Base-by-base conservation (phyloP, 2,113 vertebrate species). In the Pimephales promelas region DNA sequence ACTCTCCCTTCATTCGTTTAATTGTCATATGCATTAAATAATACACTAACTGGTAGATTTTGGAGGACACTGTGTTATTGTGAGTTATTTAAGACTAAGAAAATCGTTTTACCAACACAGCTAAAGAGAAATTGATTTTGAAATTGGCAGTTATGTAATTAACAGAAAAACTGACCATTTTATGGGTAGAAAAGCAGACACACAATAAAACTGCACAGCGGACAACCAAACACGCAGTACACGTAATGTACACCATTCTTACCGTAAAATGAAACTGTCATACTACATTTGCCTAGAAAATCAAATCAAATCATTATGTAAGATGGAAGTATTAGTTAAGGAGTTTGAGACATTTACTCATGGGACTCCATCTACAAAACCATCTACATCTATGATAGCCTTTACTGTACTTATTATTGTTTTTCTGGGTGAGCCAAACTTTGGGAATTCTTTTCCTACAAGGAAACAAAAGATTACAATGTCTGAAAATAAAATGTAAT, bases 381-480 rank as follows among this genome's bases (percentile, higher is more conserved):
- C 47, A 31, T 78, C 22, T 61, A 26, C n/a, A 61, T 57, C 34
- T 78, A 3, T 43, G 31, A 78, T 9, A 14, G 16, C 14, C 16
- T 64, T 79, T 43, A 45, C 77, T 20, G 36, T 0, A 36, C 1
- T 20, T 61, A 45, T 64, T 66, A 79, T 79, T 64, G 77, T 16
- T 26, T 75, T 18, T 31, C 24, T 75, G 72, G 52, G 26, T 5
- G n/a, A 34, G 49, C 26, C 73, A 56, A 34, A 18, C 7, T 78
- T 40, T 9, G 18, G 7, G 31, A 10, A 40, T 54, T 77, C 28
- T 77, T 57, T 13, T 49, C 26, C 14, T 20, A 18, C 2, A 61
- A 66, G 18, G 47, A 62, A 62, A 52, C 45, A 20, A 76, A 76
- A 75, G 45, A 54, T 40, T 66, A 56, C 34, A 77, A 83, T 3